A percentile compares a stretch with the other conserved stretches of the same genome.
These are phyloP conservation scores for Syncerus caffer DNA, from an alignment of 2,797 vertebrate species.

Conservation along the genomic window DNA sequence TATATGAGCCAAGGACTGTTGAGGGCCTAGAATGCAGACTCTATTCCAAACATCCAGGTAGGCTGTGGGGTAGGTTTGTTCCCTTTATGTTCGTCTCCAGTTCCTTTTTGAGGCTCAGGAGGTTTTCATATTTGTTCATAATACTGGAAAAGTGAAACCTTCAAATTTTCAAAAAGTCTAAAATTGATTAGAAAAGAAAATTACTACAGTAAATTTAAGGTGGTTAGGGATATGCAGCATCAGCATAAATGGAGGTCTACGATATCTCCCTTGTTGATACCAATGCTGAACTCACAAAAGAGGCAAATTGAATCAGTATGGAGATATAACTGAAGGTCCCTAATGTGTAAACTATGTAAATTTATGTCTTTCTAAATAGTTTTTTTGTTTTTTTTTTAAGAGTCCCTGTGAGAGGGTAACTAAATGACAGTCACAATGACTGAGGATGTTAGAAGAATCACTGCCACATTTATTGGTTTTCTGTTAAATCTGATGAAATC, in stretches of 20 bases:
- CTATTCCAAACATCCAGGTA: not conserved
- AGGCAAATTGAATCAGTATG: not conserved
- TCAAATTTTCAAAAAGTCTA: not conserved
- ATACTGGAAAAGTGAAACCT: not conserved
- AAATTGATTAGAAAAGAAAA: not conserved
- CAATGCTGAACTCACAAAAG: not conserved
- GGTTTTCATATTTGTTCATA: not conserved
- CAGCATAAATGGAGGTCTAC: not conserved
- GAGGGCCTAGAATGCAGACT: not conserved
- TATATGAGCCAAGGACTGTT: not conserved
- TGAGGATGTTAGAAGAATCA: not conserved
- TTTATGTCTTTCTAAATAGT: not conserved
- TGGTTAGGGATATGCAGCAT: not conserved
- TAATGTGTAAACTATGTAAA: not conserved
- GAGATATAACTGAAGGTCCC: not conserved
- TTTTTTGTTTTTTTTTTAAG: not conserved
- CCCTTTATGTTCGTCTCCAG: not conserved
- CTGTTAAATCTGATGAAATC: not conserved
- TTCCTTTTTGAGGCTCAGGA: not conserved
- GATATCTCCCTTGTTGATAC: not conserved
- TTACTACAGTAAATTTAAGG: not conserved
- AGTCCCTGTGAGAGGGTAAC: not conserved
- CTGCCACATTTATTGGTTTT: not conserved
- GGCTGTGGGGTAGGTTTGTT: not conserved
- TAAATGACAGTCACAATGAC: not conserved